phyloP scores from a whole-genome alignment of 2,797 vertebrate genomes.

The Chiroxiphia lanceolata region DNA sequence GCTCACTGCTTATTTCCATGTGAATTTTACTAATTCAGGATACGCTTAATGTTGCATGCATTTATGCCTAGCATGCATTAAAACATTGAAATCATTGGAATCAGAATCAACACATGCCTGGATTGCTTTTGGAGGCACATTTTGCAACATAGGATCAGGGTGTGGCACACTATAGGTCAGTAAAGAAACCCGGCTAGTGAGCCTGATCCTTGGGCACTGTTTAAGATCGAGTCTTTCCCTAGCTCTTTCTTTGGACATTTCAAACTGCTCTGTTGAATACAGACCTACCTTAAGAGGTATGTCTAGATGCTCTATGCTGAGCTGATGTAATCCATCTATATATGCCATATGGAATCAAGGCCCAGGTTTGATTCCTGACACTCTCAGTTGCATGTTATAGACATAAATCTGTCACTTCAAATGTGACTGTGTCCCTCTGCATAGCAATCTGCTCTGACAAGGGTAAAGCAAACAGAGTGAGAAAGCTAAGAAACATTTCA shows the following conservation, averaged over 20 bases:
- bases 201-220: neutral
- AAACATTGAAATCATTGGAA: no score
- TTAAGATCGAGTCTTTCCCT: neutral
- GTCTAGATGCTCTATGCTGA: neutral
- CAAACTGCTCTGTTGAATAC: neutral
- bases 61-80: neutral
- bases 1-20: neutral
- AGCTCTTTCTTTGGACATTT: neutral
- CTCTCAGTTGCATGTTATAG: neutral
- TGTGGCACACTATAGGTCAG: neutral
- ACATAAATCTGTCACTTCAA: conserved; percentile 37
- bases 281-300: neutral
- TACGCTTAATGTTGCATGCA: neutral
- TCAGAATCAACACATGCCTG: neutral
- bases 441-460: conserved; percentile 25
- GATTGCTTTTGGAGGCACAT: neutral
- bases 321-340: neutral
- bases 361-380: conserved; percentile 6
- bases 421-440: neutral
- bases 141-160: neutral
- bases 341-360: neutral
- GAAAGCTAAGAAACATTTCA: neutral
- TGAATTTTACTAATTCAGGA: neutral
- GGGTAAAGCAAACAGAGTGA: neutral
- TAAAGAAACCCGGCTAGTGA: neutral